A percentile compares a stretch with the other conserved stretches of the same genome.
phyloP scores from a whole-genome alignment of 2,797 vertebrate genomes.

The Catamblyrhynchus diadema region DNA sequence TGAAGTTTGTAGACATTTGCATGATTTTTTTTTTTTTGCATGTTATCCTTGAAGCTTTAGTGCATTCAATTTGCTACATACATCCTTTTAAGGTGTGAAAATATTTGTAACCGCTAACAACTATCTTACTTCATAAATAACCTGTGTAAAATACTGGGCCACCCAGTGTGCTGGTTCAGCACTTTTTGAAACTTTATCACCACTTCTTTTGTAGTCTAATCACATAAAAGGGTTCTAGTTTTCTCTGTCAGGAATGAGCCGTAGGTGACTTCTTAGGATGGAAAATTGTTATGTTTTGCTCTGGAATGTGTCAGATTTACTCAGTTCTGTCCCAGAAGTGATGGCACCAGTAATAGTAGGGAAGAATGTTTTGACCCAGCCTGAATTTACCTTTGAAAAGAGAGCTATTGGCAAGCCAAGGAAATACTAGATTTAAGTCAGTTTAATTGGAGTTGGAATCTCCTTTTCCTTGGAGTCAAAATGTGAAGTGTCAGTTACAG shows the following conservation, averaged over 20 bases:
- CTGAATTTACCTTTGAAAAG: background rate
- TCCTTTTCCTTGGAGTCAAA: background rate
- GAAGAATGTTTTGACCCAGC: background rate
- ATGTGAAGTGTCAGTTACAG: background rate
- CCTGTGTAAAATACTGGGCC: background rate
- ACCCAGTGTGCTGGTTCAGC: background rate
- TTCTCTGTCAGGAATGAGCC: background rate
- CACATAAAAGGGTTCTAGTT: background rate
- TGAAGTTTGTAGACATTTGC: background rate
- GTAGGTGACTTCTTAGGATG: background rate
- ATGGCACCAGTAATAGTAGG: background rate
- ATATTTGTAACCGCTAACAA: background rate
- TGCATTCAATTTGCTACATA: background rate
- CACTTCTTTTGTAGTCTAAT: background rate
- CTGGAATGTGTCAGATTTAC: background rate
- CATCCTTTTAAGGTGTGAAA: background rate
- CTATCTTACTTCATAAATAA: background rate
- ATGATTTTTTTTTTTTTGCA: background rate
- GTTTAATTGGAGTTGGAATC: background rate
- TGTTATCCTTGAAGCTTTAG: background rate
- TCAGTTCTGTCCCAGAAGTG: background rate
- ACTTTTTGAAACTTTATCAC: background rate
- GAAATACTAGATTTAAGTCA: background rate
- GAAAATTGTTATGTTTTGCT: background rate
- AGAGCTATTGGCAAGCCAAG: background rate